Evolutionary conservation across 2,113 vertebrate genomes (phyloP), one percentile per base, ranked within the genome.

Genomic region (Perccottus glenii): DNA sequence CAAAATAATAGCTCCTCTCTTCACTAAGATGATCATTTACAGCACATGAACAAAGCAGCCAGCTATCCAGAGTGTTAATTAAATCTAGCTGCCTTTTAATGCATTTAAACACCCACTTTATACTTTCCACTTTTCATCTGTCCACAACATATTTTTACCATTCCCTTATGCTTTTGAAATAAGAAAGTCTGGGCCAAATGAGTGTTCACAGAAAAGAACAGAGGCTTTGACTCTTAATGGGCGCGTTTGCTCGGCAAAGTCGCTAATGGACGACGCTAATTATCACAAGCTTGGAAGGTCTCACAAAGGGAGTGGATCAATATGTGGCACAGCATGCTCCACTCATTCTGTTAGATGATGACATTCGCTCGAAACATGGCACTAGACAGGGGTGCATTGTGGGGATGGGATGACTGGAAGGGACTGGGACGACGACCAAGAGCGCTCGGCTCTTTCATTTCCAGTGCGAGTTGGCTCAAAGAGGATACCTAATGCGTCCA

Each of bases 221-320:
- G 69, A 83, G 74, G 83, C 88, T 83, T 90, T 88, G 90, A 91
- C 88, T 88, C 85, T 85, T 92, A 93, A 93, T 92, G 91, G 89
- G 86, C 82, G 83, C 83, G 91, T 91, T 91, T 90, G 88, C 87
- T 83, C 80, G 65, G 87, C 88, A 88, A 89, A 91, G 83, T 85
- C 88, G 80, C 91, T 94, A 94, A 94, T 94, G 92, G 93, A 90
- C 72, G 74, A 86, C 71, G 82, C 85, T 93, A 93, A 93, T 94
- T 92, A 93, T 90, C 85, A 73, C 81, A 84, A 87, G 88, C 89
- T 92, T 84, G 83, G 84, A 80, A 87, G 86, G 85, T 83, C 80
- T 85, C 83, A 91, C 90, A 90, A 92, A 92, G 82, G 87, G 69
- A 87, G 73, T 70, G 84, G 92, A 93, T 93, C 92, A 92, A 93